Evolutionary conservation across 2,113 vertebrate genomes (phyloP).

Genomic region (Scolopax mira): DNA sequence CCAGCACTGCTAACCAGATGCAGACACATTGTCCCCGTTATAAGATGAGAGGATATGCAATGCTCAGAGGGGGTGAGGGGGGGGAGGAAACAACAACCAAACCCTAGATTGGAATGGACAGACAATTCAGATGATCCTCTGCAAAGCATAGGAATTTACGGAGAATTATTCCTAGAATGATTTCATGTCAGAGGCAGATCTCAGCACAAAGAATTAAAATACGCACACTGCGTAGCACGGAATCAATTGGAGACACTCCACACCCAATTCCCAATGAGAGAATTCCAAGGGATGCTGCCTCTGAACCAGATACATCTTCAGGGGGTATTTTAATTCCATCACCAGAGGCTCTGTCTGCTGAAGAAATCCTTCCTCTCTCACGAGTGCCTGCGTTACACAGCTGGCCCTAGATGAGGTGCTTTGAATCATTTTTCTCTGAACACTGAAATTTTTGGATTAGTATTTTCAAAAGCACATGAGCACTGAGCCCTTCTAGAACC

Average conservation of each 20-base stretch:
- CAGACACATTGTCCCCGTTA: neutral
- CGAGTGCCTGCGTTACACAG: neutral
- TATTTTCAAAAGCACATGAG: neutral
- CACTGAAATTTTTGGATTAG: neutral
- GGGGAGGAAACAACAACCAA: neutral
- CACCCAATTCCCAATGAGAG: neutral
- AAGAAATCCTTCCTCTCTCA: neutral
- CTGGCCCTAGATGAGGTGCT: neutral
- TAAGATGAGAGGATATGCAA: neutral
- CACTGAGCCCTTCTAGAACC: neutral
- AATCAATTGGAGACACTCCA: constrained; percentile 1
- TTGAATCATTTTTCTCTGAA: neutral
- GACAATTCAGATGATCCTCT: neutral
- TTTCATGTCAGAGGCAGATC: neutral
- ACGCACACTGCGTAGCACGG: neutral
- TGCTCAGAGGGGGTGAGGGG: neutral
- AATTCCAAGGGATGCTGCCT: constrained; percentile 13
- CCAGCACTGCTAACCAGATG: neutral
- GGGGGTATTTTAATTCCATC: neutral
- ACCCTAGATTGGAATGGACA: neutral
- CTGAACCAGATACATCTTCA: constrained; percentile 4
- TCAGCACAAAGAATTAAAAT: neutral
- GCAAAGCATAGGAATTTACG: neutral
- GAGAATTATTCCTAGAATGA: neutral
- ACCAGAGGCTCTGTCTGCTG: neutral